Evolutionary conservation across 2,888 invertebrate genomes (phyloP).

Genomic region (Neuroscelio doddi): DNA sequence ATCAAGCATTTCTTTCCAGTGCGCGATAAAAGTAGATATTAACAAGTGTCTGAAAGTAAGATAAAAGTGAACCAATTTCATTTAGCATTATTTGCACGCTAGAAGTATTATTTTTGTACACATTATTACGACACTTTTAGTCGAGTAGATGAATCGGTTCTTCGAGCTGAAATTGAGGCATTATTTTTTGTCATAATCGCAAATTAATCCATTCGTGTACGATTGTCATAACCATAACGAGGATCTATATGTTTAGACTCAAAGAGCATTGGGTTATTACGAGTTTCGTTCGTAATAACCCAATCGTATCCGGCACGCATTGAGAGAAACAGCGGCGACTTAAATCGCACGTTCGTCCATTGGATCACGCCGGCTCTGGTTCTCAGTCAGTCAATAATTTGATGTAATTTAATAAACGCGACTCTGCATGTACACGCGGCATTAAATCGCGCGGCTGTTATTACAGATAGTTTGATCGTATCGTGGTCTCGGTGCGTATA

Average conservation of each 20-base stretch:
- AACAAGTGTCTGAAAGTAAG: no score
- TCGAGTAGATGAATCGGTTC: no score
- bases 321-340: slow-evolving; percentile 30
- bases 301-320: slow-evolving; percentile 19
- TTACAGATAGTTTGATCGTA: slow-evolving; percentile 70
- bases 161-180: no score
- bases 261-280: neutral
- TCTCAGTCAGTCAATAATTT: slow-evolving; percentile 60
- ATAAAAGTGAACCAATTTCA: no score
- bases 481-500: slow-evolving; percentile 60
- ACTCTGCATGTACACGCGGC: slow-evolving; percentile 45
- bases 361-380: slow-evolving; percentile 18
- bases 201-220: no score
- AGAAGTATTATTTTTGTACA: no score
- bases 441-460: slow-evolving; percentile 59
- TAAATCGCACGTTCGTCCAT: slow-evolving; percentile 26
- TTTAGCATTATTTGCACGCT: no score
- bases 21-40: no score
- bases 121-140: no score
- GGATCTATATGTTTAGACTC: neutral
- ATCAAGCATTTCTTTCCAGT: no score
- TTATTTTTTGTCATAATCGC: no score
- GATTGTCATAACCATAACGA: no score
- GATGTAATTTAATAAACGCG: slow-evolving; percentile 70
- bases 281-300: slow-evolving; percentile 1